A percentile compares a stretch with the other conserved stretches of the same genome.
Evolutionary conservation across 2,888 invertebrate species (phyloP).

Genomic region (Amblyteles armatorius): DNA sequence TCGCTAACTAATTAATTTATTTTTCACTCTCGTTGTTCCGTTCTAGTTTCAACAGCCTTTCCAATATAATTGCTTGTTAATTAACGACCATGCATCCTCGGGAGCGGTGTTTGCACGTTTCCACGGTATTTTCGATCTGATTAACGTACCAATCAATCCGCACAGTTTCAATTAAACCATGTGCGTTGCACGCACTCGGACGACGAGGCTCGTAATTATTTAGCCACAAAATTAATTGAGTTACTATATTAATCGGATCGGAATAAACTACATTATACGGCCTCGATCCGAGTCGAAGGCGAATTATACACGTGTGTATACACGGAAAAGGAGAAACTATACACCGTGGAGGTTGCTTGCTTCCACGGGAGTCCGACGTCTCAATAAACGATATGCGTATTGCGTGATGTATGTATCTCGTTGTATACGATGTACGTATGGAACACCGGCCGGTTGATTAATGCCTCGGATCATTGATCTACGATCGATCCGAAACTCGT

Average conservation of each 20-base stretch:
- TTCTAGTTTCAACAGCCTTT: not conserved
- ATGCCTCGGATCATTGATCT: constrained; percentile 67
- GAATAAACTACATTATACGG: constrained; percentile 6
- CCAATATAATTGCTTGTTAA: not conserved
- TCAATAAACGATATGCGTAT: constrained; percentile 46
- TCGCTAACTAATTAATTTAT: not conserved
- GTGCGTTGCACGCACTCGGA: not conserved
- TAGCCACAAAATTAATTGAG: constrained; percentile 43
- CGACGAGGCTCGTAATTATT: constrained; percentile 3
- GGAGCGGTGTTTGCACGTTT: not conserved
- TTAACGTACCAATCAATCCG: not conserved
- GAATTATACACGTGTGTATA: not conserved
- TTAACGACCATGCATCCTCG: not conserved
- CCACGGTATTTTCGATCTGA: constrained; percentile 2
- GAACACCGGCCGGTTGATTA: constrained; percentile 58
- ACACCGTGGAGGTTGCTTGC: constrained; percentile 12
- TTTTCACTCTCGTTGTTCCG: not conserved
- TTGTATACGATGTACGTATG: constrained; percentile 26
- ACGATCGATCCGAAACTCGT: constrained; percentile 65
- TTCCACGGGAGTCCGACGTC: constrained; percentile 35
- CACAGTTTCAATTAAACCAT: constrained; percentile 4
- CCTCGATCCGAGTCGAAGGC: not conserved
- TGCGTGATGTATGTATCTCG: constrained; percentile 30
- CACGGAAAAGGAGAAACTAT: constrained; percentile 23
- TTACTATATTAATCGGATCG: constrained; percentile 22